Evolutionary conservation across 2,888 invertebrate species (phyloP).

Genomic region (Hesperia comma): DNA sequence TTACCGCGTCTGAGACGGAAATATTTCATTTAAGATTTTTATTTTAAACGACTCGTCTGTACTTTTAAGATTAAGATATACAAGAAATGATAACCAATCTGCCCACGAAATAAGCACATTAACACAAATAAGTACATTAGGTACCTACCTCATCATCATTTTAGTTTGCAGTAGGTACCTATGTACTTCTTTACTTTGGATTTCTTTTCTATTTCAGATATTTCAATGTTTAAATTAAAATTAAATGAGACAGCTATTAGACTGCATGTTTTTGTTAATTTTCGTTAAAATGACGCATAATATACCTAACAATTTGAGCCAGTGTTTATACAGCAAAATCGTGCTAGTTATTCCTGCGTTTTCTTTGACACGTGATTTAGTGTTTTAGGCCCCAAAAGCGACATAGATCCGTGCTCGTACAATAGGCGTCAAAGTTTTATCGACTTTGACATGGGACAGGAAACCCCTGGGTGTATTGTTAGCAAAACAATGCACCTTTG

Average conservation of each 20-base stretch:
- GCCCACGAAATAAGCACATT: no score
- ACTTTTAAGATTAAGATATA: not conserved
- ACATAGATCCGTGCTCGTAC: constrained; percentile 21
- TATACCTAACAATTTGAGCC: no score
- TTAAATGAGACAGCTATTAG: no score
- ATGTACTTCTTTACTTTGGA: no score
- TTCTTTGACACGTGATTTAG: constrained; percentile 29
- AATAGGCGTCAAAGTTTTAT: constrained; percentile 35
- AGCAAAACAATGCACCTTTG: constrained; percentile 18
- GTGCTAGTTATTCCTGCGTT: not conserved
- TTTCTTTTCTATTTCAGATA: no score
- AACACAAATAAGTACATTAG: no score
- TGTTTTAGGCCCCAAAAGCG: constrained; percentile 22
- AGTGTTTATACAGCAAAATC: not conserved
- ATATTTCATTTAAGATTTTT: constrained; percentile 10
- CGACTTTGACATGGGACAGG: constrained; percentile 30
- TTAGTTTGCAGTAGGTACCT: no score
- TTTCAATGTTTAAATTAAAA: no score
- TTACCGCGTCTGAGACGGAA: not conserved
- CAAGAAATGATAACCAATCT: not conserved
- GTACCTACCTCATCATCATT: no score
- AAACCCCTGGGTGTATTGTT: constrained; percentile 30
- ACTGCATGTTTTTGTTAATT: no score
- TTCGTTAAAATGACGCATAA: no score
- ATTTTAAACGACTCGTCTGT: constrained; percentile 1